These are phyloP conservation scores for Charanyca ferruginea DNA, from an alignment of 2,888 invertebrate genomes.

Conservation along the genomic window DNA sequence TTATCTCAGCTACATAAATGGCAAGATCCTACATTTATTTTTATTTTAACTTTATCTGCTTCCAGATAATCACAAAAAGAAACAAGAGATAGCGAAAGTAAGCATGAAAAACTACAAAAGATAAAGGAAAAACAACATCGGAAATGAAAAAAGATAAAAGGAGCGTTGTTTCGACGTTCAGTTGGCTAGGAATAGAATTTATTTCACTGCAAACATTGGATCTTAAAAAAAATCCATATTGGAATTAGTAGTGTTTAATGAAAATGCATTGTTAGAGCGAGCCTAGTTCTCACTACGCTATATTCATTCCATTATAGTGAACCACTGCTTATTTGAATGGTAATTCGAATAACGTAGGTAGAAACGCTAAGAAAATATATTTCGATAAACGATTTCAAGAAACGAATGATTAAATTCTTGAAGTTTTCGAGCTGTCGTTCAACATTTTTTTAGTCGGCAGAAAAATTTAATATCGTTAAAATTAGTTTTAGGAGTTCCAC, in stretches of 20 bases:
- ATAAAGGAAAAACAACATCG: constrained; percentile 43
- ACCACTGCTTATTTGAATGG: constrained; percentile 5
- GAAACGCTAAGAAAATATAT: background rate
- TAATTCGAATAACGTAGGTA: background rate
- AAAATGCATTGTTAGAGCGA: constrained; percentile 21
- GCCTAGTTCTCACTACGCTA: background rate
- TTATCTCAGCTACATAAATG: constrained; percentile 25
- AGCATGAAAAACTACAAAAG: constrained; percentile 35
- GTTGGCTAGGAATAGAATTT: constrained; percentile 32
- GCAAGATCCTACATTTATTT: constrained; percentile 12
- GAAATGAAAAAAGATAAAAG: constrained; percentile 60
- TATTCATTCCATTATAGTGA: constrained; percentile 7
- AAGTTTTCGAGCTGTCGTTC: background rate
- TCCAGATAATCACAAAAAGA: constrained; percentile 19
- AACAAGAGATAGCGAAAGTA: constrained; percentile 16
- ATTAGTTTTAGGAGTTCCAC: background rate
- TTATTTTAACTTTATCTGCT: constrained; percentile 18
- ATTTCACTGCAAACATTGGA: constrained; percentile 35
- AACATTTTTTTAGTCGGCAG: background rate
- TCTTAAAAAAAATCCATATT: constrained; percentile 14
- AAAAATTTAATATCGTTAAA: background rate
- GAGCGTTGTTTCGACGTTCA: constrained; percentile 37
- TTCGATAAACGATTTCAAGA: background rate
- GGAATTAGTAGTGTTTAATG: constrained; percentile 11
- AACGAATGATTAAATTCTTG: background rate